Percentiles rank a stretch among this genome's conserved stretches.
Evolutionary conservation across 1,140 invertebrate genomes (phyloP).

Genomic region (Tenebrio molitor): DNA sequence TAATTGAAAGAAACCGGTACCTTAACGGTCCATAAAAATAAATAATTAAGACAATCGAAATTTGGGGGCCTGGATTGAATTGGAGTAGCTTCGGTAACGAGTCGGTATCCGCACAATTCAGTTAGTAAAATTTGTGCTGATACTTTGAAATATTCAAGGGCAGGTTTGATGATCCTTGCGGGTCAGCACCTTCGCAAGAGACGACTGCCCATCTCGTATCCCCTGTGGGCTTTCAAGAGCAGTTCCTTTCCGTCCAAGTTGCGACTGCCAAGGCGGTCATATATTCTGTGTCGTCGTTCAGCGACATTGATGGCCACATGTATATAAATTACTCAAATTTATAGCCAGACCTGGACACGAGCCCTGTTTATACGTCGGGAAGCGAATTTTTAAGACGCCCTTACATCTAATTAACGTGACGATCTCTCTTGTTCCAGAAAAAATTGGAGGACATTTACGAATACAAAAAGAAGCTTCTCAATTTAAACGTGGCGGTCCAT

Average conservation of each 20-base stretch:
- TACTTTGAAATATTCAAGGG: conserved; percentile 26
- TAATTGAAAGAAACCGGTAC: neutral
- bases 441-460: conserved; percentile 78
- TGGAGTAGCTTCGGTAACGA: neutral
- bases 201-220: conserved; percentile 15
- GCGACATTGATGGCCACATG: conserved; percentile 60
- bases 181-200: conserved; percentile 10
- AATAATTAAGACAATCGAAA: conserved; percentile 6
- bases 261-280: conserved; percentile 48
- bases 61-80: neutral
- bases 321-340: conserved; percentile 63
- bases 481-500: conserved; percentile 82
- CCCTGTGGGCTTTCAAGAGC: conserved; percentile 24
- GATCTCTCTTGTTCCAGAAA: conserved; percentile 68
- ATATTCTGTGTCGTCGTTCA: conserved; percentile 49
- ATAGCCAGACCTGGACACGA: conserved; percentile 29
- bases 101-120: neutral
- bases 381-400: conserved; percentile 5
- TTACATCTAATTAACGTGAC: conserved; percentile 14
- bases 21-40: conserved; percentile 5
- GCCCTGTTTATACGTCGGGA: conserved; percentile 15
- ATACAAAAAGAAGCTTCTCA: conserved; percentile 74
- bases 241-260: conserved; percentile 43
- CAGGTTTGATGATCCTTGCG: conserved; percentile 18
- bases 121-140: conserved; percentile 23